Evolutionary conservation across 1,140 invertebrate species (phyloP).

Genomic region (Papilio dardanus): DNA sequence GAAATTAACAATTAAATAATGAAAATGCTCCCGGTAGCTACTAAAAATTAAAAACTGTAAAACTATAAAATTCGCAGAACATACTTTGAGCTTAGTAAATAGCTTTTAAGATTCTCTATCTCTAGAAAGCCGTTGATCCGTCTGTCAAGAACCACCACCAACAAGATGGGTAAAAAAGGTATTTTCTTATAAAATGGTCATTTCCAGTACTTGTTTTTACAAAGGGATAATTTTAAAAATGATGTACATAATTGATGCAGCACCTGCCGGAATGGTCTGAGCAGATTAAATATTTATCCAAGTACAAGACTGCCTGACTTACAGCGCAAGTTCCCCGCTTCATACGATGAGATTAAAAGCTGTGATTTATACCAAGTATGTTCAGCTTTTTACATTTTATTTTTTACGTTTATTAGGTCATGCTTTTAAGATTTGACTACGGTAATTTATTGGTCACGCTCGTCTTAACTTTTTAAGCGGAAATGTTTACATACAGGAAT

Average conservation of each 20-base stretch:
- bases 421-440: background rate
- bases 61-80: too few relatives aligned
- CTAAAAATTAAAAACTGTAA: too few relatives aligned
- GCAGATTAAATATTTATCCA: slow-evolving; percentile 36
- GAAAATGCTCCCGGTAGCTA: too few relatives aligned
- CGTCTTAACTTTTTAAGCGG: too few relatives aligned
- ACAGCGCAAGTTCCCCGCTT: slow-evolving; percentile 18
- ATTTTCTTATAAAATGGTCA: background rate
- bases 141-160: too few relatives aligned
- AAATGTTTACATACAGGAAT: too few relatives aligned
- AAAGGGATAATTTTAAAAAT: background rate
- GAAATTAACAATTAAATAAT: too few relatives aligned
- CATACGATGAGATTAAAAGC: slow-evolving; percentile 30
- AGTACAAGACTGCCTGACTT: slow-evolving; percentile 30
- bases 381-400: background rate
- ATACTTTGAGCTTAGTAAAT: too few relatives aligned
- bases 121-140: too few relatives aligned
- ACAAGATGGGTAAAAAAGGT: background rate
- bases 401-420: background rate
- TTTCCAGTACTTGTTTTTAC: background rate
- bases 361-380: slow-evolving; percentile 2
- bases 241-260: slow-evolving; percentile 24
- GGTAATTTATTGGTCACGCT: too few relatives aligned
- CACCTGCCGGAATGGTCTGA: slow-evolving; percentile 11
- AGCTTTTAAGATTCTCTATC: too few relatives aligned